Evolutionary conservation across 2,888 invertebrate species (phyloP), one percentile per base, ranked within the genome.

Genomic region (Operophtera brumata): DNA sequence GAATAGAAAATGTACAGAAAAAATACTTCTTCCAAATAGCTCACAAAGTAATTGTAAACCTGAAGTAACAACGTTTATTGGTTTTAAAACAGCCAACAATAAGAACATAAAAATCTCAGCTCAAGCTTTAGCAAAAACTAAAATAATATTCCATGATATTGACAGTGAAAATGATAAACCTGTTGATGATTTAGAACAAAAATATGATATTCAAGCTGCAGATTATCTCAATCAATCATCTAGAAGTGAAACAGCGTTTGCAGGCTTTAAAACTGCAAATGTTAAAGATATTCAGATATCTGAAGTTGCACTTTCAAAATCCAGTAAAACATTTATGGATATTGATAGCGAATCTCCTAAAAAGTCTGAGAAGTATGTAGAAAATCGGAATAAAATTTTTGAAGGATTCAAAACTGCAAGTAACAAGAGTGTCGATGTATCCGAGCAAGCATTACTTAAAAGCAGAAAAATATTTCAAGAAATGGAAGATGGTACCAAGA

Each of bases 241-340:
- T 12, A 43, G 40, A 11, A 53, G 53, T 12, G 47, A 46, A 14
- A 20, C 20, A 20, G 8, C 14, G n/a, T 70, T 64, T 57, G 30
- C 61, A 10, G 84, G 80, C 7, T 86, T 86, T 60, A 70, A 73
- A 65, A 82, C 84, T 2, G 87, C 84, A 8, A 80, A 70, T 61
- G 84, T 88, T 40, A 84, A 81, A 65, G 55, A 65, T 7, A 77
- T 88, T 20, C 50, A 60, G 11, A 71, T 87, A 55, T 82, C 84
- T 0, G 69, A 77, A 32, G 53, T 67, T 46, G 75, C 79, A 1
- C 11, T 77, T 7, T 51, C 53, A n/a, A 78, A 66, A 61, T 72
- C 74, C 10, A 77, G 70, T 64, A 67, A 67, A 9, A 51, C 84
- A 32, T 56, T 60, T 3, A 42, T 62, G 50, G 57, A 61, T 48